phyloP scores from a whole-genome alignment of 2,797 vertebrate species.

The Cryptoprocta ferox region DNA sequence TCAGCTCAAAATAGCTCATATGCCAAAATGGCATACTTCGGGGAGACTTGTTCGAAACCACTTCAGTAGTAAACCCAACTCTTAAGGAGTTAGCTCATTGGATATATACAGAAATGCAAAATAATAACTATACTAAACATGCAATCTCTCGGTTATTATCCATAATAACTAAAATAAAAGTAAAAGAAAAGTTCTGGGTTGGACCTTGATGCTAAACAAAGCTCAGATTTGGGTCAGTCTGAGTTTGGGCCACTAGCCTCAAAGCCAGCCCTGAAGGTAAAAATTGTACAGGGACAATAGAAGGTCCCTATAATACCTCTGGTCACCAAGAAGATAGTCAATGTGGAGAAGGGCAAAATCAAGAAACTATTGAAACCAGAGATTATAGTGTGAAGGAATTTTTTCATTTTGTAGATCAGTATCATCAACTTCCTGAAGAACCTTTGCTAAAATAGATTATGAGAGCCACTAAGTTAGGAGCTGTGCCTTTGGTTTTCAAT shows the following conservation, averaged over 20 bases:
- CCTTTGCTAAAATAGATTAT: not conserved
- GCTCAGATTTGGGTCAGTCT: not conserved
- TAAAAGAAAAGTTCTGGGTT: not conserved
- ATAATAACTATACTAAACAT: not conserved
- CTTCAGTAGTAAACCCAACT: not conserved
- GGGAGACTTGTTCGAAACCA: not conserved
- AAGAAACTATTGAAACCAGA: not conserved
- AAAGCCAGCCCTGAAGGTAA: not conserved
- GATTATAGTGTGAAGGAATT: not conserved
- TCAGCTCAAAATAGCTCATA: not conserved
- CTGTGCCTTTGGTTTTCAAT: not conserved
- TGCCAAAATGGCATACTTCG: not conserved
- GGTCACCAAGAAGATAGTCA: not conserved
- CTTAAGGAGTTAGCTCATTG: not conserved
- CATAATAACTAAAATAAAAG: not conserved
- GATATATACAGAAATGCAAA: not conserved
- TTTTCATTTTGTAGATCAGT: slow-evolving; percentile 11
- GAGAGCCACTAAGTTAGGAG: not conserved
- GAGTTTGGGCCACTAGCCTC: not conserved
- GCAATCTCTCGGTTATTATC: not conserved
- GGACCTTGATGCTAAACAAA: not conserved
- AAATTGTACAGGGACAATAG: not conserved
- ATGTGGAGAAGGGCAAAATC: not conserved
- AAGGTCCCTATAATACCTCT: not conserved
- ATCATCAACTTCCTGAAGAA: not conserved